phyloP scores from a whole-genome alignment of 2,797 vertebrate genomes.

The Silurus aristotelis region DNA sequence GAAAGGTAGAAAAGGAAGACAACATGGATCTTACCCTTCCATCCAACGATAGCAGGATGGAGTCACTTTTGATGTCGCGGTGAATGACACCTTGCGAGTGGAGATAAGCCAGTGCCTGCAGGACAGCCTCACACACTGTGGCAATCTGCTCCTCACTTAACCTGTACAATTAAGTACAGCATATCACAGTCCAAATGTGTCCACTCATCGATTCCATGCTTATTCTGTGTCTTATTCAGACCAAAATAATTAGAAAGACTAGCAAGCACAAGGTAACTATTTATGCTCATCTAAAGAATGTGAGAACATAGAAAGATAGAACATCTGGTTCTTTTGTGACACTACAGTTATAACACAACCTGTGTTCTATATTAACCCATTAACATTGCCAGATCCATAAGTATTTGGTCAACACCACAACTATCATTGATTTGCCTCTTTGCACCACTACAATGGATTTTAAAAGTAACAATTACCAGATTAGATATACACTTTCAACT shows the following conservation, averaged over 20 bases:
- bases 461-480: no score
- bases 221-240: not conserved
- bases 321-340: not conserved
- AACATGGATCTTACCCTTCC: constrained; percentile 80
- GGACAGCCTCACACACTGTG: constrained; percentile 93
- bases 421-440: no score
- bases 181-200: not conserved
- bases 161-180: constrained; percentile 66
- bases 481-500: no score
- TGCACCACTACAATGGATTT: no score
- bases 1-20: not conserved
- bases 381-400: not conserved
- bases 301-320: not conserved
- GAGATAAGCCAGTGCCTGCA: constrained; percentile 94
- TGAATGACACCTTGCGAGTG: constrained; percentile 98
- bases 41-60: constrained; percentile 92
- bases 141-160: constrained; percentile 98
- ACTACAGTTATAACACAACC: not conserved
- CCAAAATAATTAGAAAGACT: not conserved
- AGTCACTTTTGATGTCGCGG: constrained; percentile 98
- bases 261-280: not conserved
- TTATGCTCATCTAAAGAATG: no score
- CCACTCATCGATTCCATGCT: not conserved
- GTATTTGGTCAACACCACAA: no score
- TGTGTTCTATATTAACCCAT: not conserved